These are phyloP conservation scores for Vireo altiloquus DNA, from an alignment of 2,113 vertebrate species.

Conservation along the genomic window DNA sequence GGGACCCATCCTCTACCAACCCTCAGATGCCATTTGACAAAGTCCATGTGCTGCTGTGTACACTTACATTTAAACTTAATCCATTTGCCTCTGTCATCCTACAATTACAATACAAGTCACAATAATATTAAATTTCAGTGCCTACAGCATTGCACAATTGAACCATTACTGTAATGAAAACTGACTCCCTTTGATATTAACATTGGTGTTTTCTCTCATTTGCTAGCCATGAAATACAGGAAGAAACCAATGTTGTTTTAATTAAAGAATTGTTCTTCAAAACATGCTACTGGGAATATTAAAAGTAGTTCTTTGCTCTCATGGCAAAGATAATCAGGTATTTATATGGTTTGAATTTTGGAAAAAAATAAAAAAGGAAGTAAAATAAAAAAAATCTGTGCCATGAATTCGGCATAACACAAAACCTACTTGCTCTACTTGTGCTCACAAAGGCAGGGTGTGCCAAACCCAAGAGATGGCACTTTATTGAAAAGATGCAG, in stretches of 20 bases:
- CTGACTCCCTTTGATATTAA: slow-evolving; percentile 72
- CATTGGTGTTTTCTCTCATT: slow-evolving; percentile 67
- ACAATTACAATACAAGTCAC: slow-evolving; percentile 71
- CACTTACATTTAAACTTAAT: slow-evolving; percentile 64
- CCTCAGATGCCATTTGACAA: slow-evolving; percentile 16
- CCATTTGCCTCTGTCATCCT: slow-evolving; percentile 67
- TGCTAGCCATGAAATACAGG: slow-evolving; percentile 57
- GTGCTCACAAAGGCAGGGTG: not conserved
- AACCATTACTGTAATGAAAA: slow-evolving; percentile 70
- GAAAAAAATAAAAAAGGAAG: not conserved
- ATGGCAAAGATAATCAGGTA: slow-evolving; percentile 18
- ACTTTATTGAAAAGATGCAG: slow-evolving; percentile 27
- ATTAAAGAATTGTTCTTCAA: slow-evolving; percentile 59
- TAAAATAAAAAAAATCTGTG: not conserved
- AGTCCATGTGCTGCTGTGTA: slow-evolving; percentile 23
- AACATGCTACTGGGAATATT: slow-evolving; percentile 50
- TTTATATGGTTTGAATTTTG: slow-evolving; percentile 29
- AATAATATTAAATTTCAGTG: slow-evolving; percentile 77
- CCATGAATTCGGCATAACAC: not conserved
- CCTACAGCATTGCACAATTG: slow-evolving; percentile 62
- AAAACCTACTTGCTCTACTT: not conserved
- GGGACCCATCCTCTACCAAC: not conserved
- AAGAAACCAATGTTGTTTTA: slow-evolving; percentile 58
- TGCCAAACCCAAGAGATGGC: slow-evolving; percentile 2
- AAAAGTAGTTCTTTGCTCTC: slow-evolving; percentile 19